Conservation (phyloP, 2,797 vertebrate genomes). For the Tapirus indicus region DNA sequence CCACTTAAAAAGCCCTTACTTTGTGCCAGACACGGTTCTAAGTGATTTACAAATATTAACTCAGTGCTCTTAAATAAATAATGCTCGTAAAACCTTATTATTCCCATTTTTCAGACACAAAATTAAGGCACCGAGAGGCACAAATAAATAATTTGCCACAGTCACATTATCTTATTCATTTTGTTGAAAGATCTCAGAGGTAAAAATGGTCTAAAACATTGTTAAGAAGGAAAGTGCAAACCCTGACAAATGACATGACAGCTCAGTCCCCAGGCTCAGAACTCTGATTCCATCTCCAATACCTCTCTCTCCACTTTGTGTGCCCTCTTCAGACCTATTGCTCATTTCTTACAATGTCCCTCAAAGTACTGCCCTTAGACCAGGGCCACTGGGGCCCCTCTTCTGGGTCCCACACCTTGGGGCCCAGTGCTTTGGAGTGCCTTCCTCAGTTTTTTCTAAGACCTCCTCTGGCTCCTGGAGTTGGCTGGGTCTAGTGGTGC, state of each 20-base stretch:
- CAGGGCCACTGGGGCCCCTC: background rate
- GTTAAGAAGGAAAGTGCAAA: background rate
- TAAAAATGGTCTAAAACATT: background rate
- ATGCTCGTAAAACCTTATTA: background rate
- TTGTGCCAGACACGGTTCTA: background rate
- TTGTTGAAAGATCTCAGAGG: constrained; percentile 13
- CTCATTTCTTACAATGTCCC: background rate
- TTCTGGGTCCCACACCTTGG: background rate
- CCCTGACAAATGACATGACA: background rate
- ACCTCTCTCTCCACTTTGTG: background rate
- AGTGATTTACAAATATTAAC: constrained; percentile 31
- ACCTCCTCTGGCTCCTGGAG: background rate
- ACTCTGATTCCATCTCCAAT: rapidly evolving
- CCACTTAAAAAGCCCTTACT: background rate
- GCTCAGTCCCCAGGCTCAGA: background rate
- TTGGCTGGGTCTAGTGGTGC: background rate
- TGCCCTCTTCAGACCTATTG: background rate
- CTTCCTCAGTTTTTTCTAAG: background rate
- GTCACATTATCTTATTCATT: background rate
- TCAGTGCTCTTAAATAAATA: background rate
- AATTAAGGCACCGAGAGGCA: background rate
- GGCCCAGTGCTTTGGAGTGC: background rate
- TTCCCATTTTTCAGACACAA: constrained; percentile 44
- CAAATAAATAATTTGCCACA: background rate
- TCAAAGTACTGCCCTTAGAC: background rate